A percentile compares a stretch with the other conserved stretches of the same genome.
Conservation (phyloP, 1,140 invertebrate genomes). For the Eciton burchellii region DNA sequence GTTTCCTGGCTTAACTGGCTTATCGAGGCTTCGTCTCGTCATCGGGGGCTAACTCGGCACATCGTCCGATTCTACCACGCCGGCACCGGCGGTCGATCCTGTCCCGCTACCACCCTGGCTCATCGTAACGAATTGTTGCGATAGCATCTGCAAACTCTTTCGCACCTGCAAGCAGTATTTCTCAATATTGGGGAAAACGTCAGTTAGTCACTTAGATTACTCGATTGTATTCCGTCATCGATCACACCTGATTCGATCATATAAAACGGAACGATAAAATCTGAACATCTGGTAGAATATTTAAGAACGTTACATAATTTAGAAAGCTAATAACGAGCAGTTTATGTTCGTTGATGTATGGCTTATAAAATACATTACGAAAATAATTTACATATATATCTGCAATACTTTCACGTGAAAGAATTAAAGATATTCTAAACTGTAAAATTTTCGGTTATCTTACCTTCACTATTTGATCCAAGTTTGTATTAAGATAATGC, state of each 20-base stretch:
- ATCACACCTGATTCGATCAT: constrained; percentile 10
- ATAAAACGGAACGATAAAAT: constrained; percentile 23
- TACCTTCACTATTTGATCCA: constrained; percentile 84
- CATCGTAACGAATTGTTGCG: constrained; percentile 81
- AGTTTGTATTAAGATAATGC: constrained; percentile 82
- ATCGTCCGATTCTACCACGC: constrained; percentile 77
- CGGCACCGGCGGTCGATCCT: constrained; percentile 71
- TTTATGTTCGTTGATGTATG: too few species aligned
- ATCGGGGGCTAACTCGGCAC: constrained; percentile 81
- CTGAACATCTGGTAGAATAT: neutral
- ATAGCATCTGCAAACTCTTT: constrained; percentile 81
- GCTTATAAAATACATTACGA: too few species aligned
- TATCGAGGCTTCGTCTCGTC: constrained; percentile 34
- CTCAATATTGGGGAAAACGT: neutral
- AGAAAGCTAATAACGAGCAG: too few species aligned
- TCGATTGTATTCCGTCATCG: neutral
- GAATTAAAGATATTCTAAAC: too few species aligned
- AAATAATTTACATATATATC: too few species aligned
- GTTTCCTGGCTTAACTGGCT: constrained; percentile 75
- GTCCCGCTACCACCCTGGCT: constrained; percentile 72
- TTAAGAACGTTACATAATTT: too few species aligned
- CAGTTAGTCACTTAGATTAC: neutral
- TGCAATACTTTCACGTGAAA: too few species aligned
- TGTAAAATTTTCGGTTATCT: neutral
- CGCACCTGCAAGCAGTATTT: constrained; percentile 74